Base-by-base conservation (phyloP, 2,888 invertebrate genomes). In the Gymnoscelis rufifasciata region DNA sequence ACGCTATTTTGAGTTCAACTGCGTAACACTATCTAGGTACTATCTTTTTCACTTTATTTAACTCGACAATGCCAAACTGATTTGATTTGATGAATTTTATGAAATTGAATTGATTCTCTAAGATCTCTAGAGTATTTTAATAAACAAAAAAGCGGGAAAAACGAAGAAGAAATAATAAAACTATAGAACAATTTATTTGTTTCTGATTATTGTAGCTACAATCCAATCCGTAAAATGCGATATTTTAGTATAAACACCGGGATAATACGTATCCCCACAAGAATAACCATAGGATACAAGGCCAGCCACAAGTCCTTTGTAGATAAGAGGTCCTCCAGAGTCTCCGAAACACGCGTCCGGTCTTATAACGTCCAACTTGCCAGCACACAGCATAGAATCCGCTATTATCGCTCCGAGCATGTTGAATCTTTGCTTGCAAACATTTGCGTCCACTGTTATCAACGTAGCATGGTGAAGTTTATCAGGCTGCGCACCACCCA, bases 261-360 rank as follows among this genome's bases (percentile, higher is more conserved):
- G 87, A 51, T 74, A 88, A 43, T 76, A 83, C 1, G 63, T 68
- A 49, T 83, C 69, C 1, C 87, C 88, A 41, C 88, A 88, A 0
- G 78, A 81, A 50, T 78, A 83, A 0, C 88, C 87, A 35, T 83
- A 87, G 0, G 87, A 87, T 0, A 87, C 84, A 0, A 87, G 59
- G 3, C 88, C 87, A 0, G 82, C 74, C 0, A 87, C 78, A 0
- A 87, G 67, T 8, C 87, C 87, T 59, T 83, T 83, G 46, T 84
- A 84, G 30, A 88, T 59, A 1, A 88, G 51, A 0, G 88, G 87
- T 3, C 88, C 87, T 2, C 87, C 87, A 5, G 87, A 87, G 51
- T 88, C 87, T 0, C 87, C 87, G 7, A 77, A 83, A 56, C 87
- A 88, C 0, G 83, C 87, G 26, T 88, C 87, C 0, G 81, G 71